Percentiles rank a stretch among this genome's conserved stretches.
Evolutionary conservation across 2,888 invertebrate genomes (phyloP).

Genomic region (Metacarcinus magister): DNA sequence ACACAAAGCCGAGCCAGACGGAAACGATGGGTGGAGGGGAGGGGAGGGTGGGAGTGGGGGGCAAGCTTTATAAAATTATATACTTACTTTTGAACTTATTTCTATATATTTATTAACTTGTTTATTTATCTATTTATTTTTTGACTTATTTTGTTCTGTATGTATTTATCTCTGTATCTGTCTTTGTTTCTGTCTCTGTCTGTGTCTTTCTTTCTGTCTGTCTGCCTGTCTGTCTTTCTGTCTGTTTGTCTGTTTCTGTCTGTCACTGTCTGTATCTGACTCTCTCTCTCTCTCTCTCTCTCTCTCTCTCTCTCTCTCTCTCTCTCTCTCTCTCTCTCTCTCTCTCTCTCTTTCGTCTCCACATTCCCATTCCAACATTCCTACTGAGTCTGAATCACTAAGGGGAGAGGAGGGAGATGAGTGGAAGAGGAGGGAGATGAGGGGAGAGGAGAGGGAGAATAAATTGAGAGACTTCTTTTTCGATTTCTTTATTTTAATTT

Average conservation of each 20-base stretch:
- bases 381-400: background rate
- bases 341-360: conserved; percentile 51
- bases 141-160: background rate
- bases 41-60: background rate
- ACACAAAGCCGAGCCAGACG: background rate
- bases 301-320: conserved; percentile 27
- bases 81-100: background rate
- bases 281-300: conserved; percentile 15
- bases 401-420: background rate
- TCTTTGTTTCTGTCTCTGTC: background rate
- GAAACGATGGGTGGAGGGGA: background rate
- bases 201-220: background rate
- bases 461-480: conserved; percentile 38
- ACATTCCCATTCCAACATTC: conserved; percentile 21
- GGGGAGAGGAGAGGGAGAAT: background rate
- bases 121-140: background rate
- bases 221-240: too few relatives aligned
- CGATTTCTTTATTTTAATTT: background rate
- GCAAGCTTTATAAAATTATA: background rate
- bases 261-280: background rate
- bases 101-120: background rate
- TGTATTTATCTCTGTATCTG: background rate
- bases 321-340: conserved; percentile 56
- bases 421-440: background rate
- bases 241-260: background rate